These are phyloP conservation scores for Sycophaga agraensis DNA, from an alignment of 1,140 invertebrate genomes.

Conservation along the genomic window DNA sequence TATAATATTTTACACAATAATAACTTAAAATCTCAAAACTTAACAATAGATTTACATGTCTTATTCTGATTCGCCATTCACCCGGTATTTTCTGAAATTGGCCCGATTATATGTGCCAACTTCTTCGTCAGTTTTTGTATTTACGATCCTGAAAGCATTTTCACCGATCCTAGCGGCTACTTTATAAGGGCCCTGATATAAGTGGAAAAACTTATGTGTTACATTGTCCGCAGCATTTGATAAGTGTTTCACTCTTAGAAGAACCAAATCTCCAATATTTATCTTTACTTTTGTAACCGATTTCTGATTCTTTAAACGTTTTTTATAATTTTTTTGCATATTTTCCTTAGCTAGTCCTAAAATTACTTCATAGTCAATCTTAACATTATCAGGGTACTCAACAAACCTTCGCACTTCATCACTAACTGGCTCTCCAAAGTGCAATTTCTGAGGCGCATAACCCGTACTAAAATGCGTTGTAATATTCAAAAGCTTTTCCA, in stretches of 20 bases:
- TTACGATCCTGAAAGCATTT: no score
- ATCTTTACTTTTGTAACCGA: neutral
- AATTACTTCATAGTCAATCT: neutral
- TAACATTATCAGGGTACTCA: neutral
- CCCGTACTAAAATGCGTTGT: constrained; percentile 33
- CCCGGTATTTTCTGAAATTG: no score
- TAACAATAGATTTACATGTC: no score
- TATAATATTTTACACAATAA: no score
- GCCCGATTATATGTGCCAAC: no score
- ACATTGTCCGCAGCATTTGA: neutral
- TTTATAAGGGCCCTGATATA: neutral
- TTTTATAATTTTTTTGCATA: constrained; percentile 3
- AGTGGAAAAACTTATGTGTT: neutral
- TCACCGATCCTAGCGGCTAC: neutral
- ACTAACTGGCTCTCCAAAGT: constrained; percentile 9
- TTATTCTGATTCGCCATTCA: no score
- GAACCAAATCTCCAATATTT: constrained; percentile 8
- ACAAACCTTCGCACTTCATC: constrained; percentile 7
- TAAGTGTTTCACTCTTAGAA: constrained; percentile 15
- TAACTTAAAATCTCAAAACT: no score
- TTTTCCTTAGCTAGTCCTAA: constrained; percentile 17
- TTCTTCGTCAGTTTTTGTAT: no score
- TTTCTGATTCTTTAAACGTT: constrained; percentile 9
- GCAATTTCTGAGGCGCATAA: constrained; percentile 33
- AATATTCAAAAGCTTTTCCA: constrained; percentile 29